Percentiles rank a stretch among this genome's conserved stretches.
Evolutionary conservation across 1,140 invertebrate species (phyloP).

Genomic region (Drosophila busckii): DNA sequence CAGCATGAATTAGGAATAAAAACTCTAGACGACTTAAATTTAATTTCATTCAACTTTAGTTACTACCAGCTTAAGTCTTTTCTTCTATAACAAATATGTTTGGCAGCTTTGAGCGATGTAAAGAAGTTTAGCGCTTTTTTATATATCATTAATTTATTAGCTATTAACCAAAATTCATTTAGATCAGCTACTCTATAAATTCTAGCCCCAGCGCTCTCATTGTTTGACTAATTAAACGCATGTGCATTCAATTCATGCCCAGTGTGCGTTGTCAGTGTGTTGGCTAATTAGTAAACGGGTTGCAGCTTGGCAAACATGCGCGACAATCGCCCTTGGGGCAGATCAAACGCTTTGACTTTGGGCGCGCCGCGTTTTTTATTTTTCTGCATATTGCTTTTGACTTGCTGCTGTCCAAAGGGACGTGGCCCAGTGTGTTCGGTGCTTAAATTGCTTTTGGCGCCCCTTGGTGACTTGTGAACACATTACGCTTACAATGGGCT

Average conservation of each 20-base stretch:
- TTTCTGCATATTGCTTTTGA: not conserved
- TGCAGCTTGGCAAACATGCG: slow-evolving; percentile 23
- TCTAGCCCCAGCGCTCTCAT: not conserved
- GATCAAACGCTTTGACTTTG: slow-evolving; percentile 56
- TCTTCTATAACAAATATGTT: no score
- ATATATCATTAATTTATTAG: not conserved
- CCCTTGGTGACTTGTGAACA: no score
- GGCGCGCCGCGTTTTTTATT: slow-evolving; percentile 2
- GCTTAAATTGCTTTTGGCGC: no score
- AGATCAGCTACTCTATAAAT: no score
- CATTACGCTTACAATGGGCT: not conserved
- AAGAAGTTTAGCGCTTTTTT: not conserved
- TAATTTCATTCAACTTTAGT: no score
- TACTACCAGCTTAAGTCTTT: no score
- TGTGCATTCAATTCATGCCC: slow-evolving; percentile 29
- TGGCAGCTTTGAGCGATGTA: no score
- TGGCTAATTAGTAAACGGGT: slow-evolving; percentile 60
- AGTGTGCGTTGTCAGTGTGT: not conserved
- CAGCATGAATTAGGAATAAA: no score
- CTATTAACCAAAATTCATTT: slow-evolving; percentile 11
- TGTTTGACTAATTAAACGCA: slow-evolving; percentile 59
- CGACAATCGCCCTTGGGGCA: slow-evolving; percentile 49
- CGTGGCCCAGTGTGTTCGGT: no score
- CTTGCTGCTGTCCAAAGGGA: slow-evolving; percentile 18
- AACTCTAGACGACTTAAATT: no score